These are phyloP conservation scores for Epirrhoe alternata DNA, from an alignment of 2,888 invertebrate genomes.

Conservation along the genomic window DNA sequence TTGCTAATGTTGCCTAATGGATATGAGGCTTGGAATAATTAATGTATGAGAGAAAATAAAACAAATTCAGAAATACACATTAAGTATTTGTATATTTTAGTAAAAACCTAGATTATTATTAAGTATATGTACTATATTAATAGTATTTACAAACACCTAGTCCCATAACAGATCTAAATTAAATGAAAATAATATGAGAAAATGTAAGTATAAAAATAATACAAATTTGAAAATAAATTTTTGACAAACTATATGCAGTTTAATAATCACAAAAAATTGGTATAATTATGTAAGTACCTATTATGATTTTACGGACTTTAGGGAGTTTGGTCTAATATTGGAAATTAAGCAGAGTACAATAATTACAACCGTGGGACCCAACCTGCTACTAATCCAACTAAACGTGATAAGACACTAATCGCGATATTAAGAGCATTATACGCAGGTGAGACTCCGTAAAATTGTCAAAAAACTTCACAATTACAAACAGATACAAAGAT, in stretches of 20 bases:
- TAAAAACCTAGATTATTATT: conserved; percentile 40
- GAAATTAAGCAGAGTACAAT: background rate
- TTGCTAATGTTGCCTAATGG: background rate
- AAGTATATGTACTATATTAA: conserved; percentile 42
- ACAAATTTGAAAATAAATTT: conserved; percentile 32
- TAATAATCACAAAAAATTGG: conserved; percentile 11
- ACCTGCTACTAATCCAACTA: background rate
- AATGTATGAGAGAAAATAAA: conserved; percentile 13
- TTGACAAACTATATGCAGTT: conserved; percentile 23
- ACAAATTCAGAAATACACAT: conserved; percentile 31
- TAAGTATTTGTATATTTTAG: conserved; percentile 32
- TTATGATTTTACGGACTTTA: background rate
- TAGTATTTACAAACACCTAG: conserved; percentile 60
- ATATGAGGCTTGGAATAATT: background rate
- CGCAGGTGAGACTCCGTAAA: no score
- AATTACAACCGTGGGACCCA: no score
- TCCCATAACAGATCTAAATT: conserved; percentile 53
- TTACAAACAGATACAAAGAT: no score
- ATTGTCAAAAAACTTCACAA: no score
- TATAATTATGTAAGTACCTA: background rate
- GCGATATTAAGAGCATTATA: no score
- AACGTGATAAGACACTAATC: no score
- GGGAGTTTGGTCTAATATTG: background rate
- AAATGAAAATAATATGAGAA: conserved; percentile 33
- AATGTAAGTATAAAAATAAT: conserved; percentile 34